A percentile compares a stretch with the other conserved stretches of the same genome.
Conservation (phyloP, 2,113 vertebrate species). For the Ploceus nigricollis region DNA sequence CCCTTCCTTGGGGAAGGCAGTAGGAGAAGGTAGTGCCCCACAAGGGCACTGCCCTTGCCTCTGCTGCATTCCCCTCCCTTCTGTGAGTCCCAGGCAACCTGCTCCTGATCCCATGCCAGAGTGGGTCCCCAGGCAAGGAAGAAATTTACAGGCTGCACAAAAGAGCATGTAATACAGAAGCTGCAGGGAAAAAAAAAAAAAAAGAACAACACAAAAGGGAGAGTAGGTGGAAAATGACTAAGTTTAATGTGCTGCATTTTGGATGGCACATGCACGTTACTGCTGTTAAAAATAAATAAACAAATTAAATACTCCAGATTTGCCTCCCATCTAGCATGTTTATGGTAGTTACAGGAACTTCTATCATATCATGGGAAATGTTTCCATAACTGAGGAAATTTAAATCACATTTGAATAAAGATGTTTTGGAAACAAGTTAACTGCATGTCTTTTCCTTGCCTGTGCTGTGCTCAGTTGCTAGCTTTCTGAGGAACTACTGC, state of each 20-base stretch:
- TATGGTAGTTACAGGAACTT: constrained; percentile 11
- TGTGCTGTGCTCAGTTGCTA: not conserved
- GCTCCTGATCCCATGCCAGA: not conserved
- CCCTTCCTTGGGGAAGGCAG: not conserved
- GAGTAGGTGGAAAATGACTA: constrained; percentile 14
- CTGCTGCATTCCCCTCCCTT: not conserved
- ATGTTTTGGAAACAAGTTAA: constrained; percentile 50
- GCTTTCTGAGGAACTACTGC: not conserved
- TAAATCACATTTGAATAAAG: constrained; percentile 29
- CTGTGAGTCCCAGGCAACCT: not conserved
- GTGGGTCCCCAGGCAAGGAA: not conserved
- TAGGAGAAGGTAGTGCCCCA: not conserved
- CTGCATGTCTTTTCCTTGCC: not conserved
- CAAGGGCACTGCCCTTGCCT: not conserved
- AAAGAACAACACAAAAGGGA: not conserved
- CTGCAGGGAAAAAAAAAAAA: accelerated
- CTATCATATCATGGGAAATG: not conserved
- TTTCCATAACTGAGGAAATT: constrained; percentile 21
- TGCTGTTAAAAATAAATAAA: constrained; percentile 15
- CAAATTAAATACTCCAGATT: constrained; percentile 5
- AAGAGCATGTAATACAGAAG: not conserved
- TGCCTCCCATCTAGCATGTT: not conserved
- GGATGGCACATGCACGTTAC: not conserved
- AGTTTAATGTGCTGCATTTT: not conserved
- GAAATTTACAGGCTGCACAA: not conserved